Evolutionary conservation across 2,113 vertebrate genomes (phyloP).

Genomic region (Alethe castanea): DNA sequence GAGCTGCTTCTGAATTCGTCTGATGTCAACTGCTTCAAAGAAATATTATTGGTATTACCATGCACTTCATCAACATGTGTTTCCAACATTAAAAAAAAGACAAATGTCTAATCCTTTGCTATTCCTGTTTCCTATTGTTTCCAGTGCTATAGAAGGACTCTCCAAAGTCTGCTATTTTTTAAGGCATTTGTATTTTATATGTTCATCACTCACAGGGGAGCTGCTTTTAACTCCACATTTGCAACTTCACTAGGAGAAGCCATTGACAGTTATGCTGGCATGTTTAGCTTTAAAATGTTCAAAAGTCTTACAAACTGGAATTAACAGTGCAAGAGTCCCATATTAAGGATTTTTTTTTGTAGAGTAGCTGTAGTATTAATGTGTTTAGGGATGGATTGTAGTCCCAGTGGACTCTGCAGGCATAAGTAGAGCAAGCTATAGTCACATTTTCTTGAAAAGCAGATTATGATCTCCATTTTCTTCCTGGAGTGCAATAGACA

Average conservation of each 20-base stretch:
- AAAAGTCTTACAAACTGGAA: neutral
- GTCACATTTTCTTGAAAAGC: neutral
- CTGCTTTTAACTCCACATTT: neutral
- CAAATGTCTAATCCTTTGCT: neutral
- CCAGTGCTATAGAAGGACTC: neutral
- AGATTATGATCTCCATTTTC: neutral
- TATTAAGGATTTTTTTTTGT: neutral
- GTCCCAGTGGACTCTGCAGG: neutral
- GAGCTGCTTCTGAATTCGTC: neutral
- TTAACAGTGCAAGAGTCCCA: neutral
- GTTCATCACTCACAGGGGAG: neutral
- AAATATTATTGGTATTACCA: neutral
- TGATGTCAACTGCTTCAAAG: conserved; percentile 10
- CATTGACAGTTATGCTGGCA: neutral
- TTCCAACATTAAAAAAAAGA: conserved; percentile 24
- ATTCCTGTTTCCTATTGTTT: neutral
- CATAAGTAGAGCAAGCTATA: neutral
- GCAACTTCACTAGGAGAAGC: neutral
- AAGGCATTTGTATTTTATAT: neutral
- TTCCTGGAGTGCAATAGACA: neutral
- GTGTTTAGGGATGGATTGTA: neutral
- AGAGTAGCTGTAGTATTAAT: neutral
- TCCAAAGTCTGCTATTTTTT: neutral
- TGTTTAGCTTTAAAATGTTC: neutral
- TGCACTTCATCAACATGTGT: neutral